Evolutionary conservation across 92 coral and sea anemone species (phyloP), one percentile per base, ranked within the genome.

Genomic region (Zoanthus sansibaricus): DNA sequence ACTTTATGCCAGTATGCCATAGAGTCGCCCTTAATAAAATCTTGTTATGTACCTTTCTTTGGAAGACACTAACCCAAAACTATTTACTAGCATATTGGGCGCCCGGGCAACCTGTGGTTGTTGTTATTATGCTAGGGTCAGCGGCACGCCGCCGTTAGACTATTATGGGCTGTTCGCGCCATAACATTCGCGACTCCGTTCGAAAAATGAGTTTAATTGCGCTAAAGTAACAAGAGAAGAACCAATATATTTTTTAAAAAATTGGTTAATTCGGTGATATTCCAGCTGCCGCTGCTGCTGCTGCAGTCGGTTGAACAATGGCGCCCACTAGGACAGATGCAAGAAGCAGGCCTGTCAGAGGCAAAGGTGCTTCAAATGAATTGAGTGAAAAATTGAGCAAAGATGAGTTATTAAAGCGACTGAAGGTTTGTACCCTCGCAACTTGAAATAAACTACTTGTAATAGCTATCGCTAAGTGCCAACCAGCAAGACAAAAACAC

Each of bases 141-240:
- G 68, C 68, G 68, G 68, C 64, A 61, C 18, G 17, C 21, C 68
- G 5, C 9, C 21, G 11, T 44, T 31, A 79, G 37, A 45, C 46
- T 62, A 80, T 80, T 80, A 80, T 66, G 85, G 85, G 85, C 56
- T 80, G 85, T 80, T 80, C 85, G 85, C 85, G 85, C 85, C 85
- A 79, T 30, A 79, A 79, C 74, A 69, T 20, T 45, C 66, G 32
- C 30, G 59, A 67, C 66, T 15, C 75, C 18, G 46, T 47, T 62
- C 59, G 20, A 9, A 25, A 16, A 20, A 66, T 46, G 18, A 11
- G 12, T 9, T 10, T 20, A 4, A 11, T 11, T 17, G 32, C 79
- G 18, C 10, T 52, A 46, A 51, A 6, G n/a, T 20, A 45, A 54
- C 10, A 4, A 4, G 56, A 17, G 46, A 62, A 14, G 20, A 16